phyloP scores from a whole-genome alignment of 2,888 invertebrate species.

The Sceliomorpha sp. region DNA sequence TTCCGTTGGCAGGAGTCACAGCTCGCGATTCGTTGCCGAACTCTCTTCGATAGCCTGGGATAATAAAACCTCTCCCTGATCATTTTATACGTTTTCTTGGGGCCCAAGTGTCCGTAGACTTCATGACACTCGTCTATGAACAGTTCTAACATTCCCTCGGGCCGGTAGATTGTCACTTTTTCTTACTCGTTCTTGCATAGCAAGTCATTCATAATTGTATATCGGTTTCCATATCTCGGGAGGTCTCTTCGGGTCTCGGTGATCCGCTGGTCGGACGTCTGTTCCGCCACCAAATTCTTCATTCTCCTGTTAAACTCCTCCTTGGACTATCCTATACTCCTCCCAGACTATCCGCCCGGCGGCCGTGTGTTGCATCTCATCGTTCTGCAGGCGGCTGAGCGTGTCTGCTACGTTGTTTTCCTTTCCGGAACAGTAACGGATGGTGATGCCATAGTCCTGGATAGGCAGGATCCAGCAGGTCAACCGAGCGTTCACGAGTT shows the following conservation, averaged over 20 bases:
- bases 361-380: no score
- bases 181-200: background rate
- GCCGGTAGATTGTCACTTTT: background rate
- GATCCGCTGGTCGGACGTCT: background rate
- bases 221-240: no score
- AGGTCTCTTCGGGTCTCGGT: no score
- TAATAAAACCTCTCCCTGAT: no score
- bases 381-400: no score
- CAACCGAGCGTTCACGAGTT: conserved; percentile 2
- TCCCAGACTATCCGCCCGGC: no score
- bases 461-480: conserved; percentile 6
- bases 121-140: background rate
- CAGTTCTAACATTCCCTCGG: background rate
- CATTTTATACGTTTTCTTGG: no score
- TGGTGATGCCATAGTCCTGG: conserved; percentile 2
- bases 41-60: no score
- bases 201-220: no score
- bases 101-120: background rate
- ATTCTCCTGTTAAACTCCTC: background rate
- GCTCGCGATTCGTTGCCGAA: no score
- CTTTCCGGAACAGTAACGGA: background rate
- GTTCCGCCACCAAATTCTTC: background rate
- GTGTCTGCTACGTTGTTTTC: background rate
- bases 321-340: background rate
- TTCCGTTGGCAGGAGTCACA: no score